phyloP scores from a whole-genome alignment of 2,797 vertebrate genomes.

The Avahi laniger region DNA sequence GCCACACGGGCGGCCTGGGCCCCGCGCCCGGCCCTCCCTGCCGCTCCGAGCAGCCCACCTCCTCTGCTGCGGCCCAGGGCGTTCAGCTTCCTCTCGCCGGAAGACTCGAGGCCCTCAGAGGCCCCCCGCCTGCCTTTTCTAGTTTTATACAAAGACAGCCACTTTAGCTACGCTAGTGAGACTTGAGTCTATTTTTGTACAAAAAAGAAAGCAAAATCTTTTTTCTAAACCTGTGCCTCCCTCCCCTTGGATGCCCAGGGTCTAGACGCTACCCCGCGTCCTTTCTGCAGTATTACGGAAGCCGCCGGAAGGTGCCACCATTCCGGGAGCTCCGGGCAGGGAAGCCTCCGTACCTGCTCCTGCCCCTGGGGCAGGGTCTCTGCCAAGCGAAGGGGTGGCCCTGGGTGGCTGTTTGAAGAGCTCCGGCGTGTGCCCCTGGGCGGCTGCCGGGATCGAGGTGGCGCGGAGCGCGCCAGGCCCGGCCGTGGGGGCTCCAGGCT shows the following conservation, averaged over 20 bases:
- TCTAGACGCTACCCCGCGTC: slow-evolving; percentile 52
- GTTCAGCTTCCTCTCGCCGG: background rate
- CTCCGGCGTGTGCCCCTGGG: background rate
- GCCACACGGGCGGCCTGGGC: background rate
- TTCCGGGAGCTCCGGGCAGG: background rate
- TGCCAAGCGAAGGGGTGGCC: background rate
- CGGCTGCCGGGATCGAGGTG: background rate
- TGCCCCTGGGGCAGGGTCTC: background rate
- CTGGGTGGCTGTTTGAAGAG: background rate
- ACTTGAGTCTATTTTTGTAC: slow-evolving; percentile 84
- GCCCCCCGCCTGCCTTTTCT: slow-evolving; percentile 78
- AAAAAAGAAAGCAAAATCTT: slow-evolving; percentile 57
- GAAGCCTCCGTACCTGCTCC: no score
- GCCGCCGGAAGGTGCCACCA: background rate
- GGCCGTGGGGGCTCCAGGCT: background rate
- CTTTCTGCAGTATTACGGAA: slow-evolving; percentile 68
- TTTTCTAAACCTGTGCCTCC: slow-evolving; percentile 81
- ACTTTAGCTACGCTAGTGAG: slow-evolving; percentile 77
- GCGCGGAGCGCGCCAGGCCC: background rate
- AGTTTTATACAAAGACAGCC: slow-evolving; percentile 81
- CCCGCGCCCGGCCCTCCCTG: background rate
- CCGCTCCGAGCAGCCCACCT: background rate
- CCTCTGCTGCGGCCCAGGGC: background rate
- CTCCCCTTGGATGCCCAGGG: slow-evolving; percentile 68
- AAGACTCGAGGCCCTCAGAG: slow-evolving; percentile 41